Evolutionary conservation across 2,888 invertebrate species (phyloP), one percentile per base, ranked within the genome.

Genomic region (Aphodius granarius): DNA sequence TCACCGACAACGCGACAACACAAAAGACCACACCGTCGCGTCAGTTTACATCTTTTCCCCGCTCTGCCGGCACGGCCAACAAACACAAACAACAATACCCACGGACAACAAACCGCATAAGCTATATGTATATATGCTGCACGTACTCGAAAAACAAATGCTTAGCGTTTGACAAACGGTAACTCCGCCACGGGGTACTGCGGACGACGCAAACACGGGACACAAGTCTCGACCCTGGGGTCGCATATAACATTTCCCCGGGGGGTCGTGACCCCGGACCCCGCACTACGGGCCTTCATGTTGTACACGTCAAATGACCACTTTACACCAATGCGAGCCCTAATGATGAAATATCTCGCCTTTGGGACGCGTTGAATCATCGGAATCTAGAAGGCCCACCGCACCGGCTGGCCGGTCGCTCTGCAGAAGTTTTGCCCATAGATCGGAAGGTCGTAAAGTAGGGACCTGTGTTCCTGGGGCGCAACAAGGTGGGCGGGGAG

Each of bases 341-440:
- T 88, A 89, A 89, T 88, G 88, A 88, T 88, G 88, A 89, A 88
- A 88, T 88, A 89, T 87, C 84, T 85, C 83, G 82, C 88, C 85
- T 82, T 80, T 82, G 88, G 88, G 88, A 87, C 81, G 78, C 80
- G 82, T 86, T 88, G 88, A 88, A 88, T 88, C 88, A 89, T 89
- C 85, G 85, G 85, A 85, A 85, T 81, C 79, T 75, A 19, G 22
- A 43, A 43, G 43, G 43, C 43, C 43, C 9, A 43, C n/a, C n/a
- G n/a, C n/a, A n/a, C n/a, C n/a, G n/a, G n/a, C n/a, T n/a, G n/a
- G n/a, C 43, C 43, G 43, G 43, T 13, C 43, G 43, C 9, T 13
- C 43, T 6, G 43, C 43, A 43, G 43, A 43, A 43, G 43, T 43
- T 43, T 43, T 43, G 43, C 43, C 43, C 43, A 43, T 43, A 43